These are phyloP conservation scores for Diadromus collaris DNA, from an alignment of 2,888 invertebrate species.

Conservation along the genomic window DNA sequence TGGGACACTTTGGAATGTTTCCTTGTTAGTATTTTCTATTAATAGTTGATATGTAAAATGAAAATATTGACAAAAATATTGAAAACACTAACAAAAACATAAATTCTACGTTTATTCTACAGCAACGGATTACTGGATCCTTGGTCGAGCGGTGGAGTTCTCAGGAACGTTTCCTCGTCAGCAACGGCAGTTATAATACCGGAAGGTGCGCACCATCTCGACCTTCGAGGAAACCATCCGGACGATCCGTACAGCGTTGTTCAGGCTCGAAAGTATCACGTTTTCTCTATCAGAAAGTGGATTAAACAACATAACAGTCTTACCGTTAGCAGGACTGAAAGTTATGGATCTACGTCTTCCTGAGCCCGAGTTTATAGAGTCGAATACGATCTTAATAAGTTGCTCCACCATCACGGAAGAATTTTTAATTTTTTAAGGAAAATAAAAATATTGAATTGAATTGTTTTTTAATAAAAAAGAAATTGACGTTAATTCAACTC, in stretches of 20 bases:
- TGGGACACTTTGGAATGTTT: no score
- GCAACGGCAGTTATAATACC: constrained; percentile 88
- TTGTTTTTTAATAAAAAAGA: no score
- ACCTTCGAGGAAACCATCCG: constrained; percentile 85
- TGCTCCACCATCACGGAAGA: no score
- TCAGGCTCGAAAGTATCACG: constrained; percentile 84
- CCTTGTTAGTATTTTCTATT: no score
- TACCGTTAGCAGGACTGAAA: neutral
- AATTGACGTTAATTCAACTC: no score
- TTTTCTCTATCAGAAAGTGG: constrained; percentile 84
- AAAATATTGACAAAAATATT: neutral
- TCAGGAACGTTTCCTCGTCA: constrained; percentile 85
- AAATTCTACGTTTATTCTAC: constrained; percentile 57
- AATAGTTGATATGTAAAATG: no score
- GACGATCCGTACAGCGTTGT: constrained; percentile 86
- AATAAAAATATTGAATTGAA: no score
- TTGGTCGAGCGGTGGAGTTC: constrained; percentile 93
- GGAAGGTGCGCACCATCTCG: constrained; percentile 93
- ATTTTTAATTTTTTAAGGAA: no score
- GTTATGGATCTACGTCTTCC: neutral
- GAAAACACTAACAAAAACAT: neutral
- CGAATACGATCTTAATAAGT: neutral
- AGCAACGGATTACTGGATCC: constrained; percentile 94
- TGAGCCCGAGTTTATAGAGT: neutral
- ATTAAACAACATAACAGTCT: constrained; percentile 72